Base-by-base conservation (phyloP, 1,140 invertebrate species). In the Belonocnema kinseyi region DNA sequence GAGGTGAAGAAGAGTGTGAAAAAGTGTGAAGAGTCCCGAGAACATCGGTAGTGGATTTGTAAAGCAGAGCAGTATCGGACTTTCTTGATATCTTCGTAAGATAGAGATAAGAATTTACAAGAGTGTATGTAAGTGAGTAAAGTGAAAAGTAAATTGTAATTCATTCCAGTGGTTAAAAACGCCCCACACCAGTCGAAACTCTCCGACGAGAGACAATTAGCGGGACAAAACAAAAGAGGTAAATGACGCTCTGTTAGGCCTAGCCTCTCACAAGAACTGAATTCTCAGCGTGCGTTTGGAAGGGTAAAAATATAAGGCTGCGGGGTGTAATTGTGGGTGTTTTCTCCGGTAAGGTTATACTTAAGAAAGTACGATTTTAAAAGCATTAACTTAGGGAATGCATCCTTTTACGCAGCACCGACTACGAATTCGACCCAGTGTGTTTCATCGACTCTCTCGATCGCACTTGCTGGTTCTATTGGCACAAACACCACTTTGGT, bases 41-140 rank as follows among this genome's bases (percentile, higher is more conserved):
- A 46, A 77, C 75, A 77, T 81, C 77, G 76, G 66, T 70, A 78
- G 85, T 83, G 83, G 75, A 85, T 85, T 86, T 88, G 83, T 88
- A 84, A 85, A 82, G 81, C 26, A 72, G 54, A 78, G 51, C 53
- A 40, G 50, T 54, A 83, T 73, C 83, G 80, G 86, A 89, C 82
- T 87, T 87, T 89, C 85, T 87, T 87, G 81, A 86, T 66, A 66
- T 66, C 61, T 66, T 66, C 61, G 61, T 66, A 66, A 58, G 77
- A 78, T 78, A 81, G 76, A 74, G 72, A 78, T 82, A 86, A 87
- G 82, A 78, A 87, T 87, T 88, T 87, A 86, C 84, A 86, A 81
- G 84, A 86, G 77, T 87, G 85, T 87, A 88, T 87, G 87, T 90
- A 86, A 88, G 79, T 88, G 83, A 84, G 86, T 87, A 85, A 84